A percentile compares a stretch with the other conserved stretches of the same genome.
Evolutionary conservation across 2,888 invertebrate genomes (phyloP).

Genomic region (Aphelenchoides bicaudatus): DNA sequence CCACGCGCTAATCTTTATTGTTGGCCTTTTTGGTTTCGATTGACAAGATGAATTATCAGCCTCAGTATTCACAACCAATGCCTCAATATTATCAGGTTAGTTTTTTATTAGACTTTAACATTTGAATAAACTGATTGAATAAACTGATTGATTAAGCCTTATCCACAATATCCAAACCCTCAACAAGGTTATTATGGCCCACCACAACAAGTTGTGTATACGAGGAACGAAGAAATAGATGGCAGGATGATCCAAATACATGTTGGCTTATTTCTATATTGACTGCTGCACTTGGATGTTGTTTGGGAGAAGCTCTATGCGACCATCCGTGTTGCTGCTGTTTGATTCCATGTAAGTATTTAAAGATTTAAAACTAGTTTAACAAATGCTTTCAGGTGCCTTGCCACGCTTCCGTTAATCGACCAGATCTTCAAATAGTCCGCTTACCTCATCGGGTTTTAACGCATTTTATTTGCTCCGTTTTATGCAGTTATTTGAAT

Average conservation of each 20-base stretch:
- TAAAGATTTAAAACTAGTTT: too few species aligned
- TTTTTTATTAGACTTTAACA: too few species aligned
- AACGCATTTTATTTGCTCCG: too few species aligned
- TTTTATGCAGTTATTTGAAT: too few species aligned
- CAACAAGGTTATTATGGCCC: conserved; percentile 45
- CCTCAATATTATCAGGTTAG: background rate
- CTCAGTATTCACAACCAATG: background rate
- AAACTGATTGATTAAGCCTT: conserved; percentile 27
- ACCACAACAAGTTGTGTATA: conserved; percentile 49
- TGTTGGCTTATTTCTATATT: too few species aligned
- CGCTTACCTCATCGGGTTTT: background rate
- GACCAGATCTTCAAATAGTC: background rate
- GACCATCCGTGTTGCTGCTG: conserved; percentile 33
- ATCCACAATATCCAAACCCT: conserved; percentile 37
- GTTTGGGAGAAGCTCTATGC: conserved; percentile 35
- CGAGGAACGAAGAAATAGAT: background rate
- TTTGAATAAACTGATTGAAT: background rate
- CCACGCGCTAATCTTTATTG: too few species aligned
- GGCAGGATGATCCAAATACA: too few species aligned
- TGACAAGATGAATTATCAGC: background rate
- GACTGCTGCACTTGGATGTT: too few species aligned
- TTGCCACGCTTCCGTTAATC: conserved; percentile 26
- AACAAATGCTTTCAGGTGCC: too few species aligned
- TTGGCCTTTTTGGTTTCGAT: background rate
- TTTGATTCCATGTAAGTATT: conserved; percentile 32